phyloP scores from a whole-genome alignment of 1,140 invertebrate genomes.

The Copidosoma floridanum region DNA sequence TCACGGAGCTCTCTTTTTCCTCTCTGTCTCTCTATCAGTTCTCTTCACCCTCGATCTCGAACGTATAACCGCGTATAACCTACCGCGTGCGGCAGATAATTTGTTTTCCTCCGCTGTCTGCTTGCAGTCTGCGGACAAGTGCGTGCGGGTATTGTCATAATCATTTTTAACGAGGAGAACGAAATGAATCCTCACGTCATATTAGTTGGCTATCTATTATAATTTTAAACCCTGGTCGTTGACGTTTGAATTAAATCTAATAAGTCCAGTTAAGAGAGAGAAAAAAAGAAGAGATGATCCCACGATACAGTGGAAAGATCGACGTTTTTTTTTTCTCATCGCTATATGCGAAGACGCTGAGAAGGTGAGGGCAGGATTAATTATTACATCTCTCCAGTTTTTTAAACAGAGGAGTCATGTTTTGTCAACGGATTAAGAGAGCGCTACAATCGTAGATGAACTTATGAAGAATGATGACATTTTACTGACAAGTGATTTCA shows the following conservation, averaged over 20 bases:
- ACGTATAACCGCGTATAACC: background rate
- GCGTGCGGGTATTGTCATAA: background rate
- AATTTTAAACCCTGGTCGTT: slow-evolving; percentile 18
- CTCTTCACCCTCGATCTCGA: background rate
- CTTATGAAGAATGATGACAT: too few species aligned
- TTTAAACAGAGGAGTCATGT: too few species aligned
- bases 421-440: too few species aligned
- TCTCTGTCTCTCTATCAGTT: background rate
- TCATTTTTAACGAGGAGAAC: background rate
- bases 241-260: slow-evolving; percentile 11
- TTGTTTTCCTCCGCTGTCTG: background rate
- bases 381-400: too few species aligned
- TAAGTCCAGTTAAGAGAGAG: background rate
- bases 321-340: slow-evolving; percentile 14
- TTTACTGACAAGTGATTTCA: too few species aligned
- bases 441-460: too few species aligned
- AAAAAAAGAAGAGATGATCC: background rate
- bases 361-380: too few species aligned
- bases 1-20: background rate
- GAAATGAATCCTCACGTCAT: too few species aligned
- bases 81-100: background rate
- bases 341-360: slow-evolving; percentile 6
- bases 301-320: background rate
- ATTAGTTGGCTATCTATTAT: slow-evolving; percentile 26
- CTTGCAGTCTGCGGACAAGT: background rate